These are phyloP conservation scores for Hesperophylax magnus DNA, from an alignment of 1,140 invertebrate species.

Conservation along the genomic window DNA sequence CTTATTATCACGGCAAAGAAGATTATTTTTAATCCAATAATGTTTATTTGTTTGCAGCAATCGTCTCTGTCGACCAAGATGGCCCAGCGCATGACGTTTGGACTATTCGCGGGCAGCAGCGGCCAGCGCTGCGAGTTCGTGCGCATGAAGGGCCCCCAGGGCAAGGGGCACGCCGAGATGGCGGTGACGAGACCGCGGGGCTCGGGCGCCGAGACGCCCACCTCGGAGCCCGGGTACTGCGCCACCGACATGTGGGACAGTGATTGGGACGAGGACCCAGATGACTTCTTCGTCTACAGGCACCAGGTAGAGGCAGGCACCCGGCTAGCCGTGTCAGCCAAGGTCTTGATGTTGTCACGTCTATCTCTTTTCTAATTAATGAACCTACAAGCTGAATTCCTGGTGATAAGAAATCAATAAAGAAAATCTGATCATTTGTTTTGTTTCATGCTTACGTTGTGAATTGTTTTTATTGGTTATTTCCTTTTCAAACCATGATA, in stretches of 20 bases:
- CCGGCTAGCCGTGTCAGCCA: constrained; percentile 59
- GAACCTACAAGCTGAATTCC: no score
- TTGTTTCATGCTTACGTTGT: no score
- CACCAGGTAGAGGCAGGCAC: constrained; percentile 75
- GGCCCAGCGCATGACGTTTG: constrained; percentile 96
- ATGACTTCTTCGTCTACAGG: constrained; percentile 85
- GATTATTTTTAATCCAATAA: neutral
- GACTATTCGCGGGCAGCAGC: constrained; percentile 83
- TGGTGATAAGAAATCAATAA: no score
- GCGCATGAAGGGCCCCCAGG: constrained; percentile 96
- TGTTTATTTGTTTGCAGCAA: constrained; percentile 72
- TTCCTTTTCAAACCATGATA: neutral
- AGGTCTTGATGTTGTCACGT: no score
- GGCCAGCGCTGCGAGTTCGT: constrained; percentile 96
- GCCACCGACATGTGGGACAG: constrained; percentile 89
- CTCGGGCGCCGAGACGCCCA: constrained; percentile 93
- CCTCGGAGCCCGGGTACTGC: constrained; percentile 91
- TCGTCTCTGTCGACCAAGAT: constrained; percentile 94
- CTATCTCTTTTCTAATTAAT: no score
- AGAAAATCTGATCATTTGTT: no score
- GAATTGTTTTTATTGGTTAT: no score
- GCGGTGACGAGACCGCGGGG: constrained; percentile 94
- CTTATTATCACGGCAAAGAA: neutral
- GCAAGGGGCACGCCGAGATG: constrained; percentile 98
- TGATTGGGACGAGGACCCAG: constrained; percentile 89